Percentiles rank a stretch among this genome's conserved stretches.
These are phyloP conservation scores for Prunella fulvescens DNA, from an alignment of 2,113 vertebrate genomes.

Conservation along the genomic window DNA sequence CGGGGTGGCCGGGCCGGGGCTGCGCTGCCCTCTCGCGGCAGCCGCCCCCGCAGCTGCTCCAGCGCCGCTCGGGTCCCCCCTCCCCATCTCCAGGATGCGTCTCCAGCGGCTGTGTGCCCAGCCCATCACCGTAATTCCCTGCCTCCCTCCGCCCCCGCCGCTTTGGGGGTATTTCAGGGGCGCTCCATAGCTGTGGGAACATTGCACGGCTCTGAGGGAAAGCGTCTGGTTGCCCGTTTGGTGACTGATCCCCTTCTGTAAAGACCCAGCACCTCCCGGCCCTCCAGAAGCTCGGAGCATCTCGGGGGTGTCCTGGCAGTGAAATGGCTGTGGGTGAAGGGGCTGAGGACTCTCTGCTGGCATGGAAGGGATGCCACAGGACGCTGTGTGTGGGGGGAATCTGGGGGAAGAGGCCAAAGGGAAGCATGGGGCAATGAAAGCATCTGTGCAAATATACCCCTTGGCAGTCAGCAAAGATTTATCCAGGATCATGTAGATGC, in stretches of 20 bases:
- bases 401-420: not conserved
- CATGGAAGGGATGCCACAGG: not conserved
- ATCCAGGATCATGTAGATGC: not conserved
- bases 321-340: not conserved
- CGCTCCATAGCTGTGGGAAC: not conserved
- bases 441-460: not conserved
- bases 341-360: not conserved
- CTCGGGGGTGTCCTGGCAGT: not conserved
- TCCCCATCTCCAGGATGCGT: fast-evolving
- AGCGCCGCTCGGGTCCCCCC: not conserved
- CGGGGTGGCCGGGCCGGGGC: not conserved
- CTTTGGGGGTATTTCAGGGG: not conserved
- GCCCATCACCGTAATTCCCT: not conserved
- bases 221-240: not conserved
- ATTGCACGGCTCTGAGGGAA: not conserved
- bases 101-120: not conserved
- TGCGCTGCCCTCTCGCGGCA: not conserved
- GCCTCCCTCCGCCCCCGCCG: not conserved
- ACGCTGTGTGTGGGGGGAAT: not conserved
- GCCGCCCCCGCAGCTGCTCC: not conserved
- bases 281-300: fast-evolving
- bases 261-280: not conserved
- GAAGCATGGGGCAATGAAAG: not conserved
- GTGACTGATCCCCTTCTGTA: not conserved
- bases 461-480: not conserved